A percentile compares a stretch with the other conserved stretches of the same genome.
Conservation (phyloP, 2,888 invertebrate species). For the Caenorhabditis angaria region DNA sequence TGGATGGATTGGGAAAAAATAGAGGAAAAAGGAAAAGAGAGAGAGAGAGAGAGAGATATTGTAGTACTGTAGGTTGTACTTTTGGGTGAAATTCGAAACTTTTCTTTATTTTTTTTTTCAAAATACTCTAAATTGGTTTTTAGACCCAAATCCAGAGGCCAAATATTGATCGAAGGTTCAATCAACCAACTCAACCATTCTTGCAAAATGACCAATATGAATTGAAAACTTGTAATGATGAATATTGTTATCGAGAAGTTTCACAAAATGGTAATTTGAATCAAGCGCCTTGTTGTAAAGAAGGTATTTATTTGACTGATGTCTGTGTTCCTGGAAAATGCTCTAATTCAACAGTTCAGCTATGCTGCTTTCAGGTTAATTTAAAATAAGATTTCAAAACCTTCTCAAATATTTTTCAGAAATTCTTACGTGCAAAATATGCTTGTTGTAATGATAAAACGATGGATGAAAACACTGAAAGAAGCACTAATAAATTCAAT, state of each 20-base stretch:
- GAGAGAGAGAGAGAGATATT: not conserved
- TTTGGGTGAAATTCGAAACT: slow-evolving; percentile 8
- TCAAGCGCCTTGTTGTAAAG: slow-evolving; percentile 67
- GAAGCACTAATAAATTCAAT: slow-evolving; percentile 64
- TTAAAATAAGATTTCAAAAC: not conserved
- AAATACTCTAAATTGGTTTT: slow-evolving; percentile 10
- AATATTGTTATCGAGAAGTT: slow-evolving; percentile 3
- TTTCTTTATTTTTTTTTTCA: not conserved
- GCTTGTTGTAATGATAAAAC: slow-evolving; percentile 64
- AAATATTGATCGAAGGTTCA: not conserved
- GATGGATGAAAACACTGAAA: slow-evolving; percentile 50
- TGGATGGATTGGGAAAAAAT: no score
- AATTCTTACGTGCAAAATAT: slow-evolving; percentile 43
- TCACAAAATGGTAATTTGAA: not conserved
- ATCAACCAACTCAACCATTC: not conserved
- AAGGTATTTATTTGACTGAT: slow-evolving; percentile 68
- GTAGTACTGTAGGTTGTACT: slow-evolving; percentile 11
- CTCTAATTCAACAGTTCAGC: slow-evolving; percentile 63
- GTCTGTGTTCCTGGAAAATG: slow-evolving; percentile 70
- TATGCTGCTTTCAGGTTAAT: slow-evolving; percentile 69
- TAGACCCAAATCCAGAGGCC: slow-evolving; percentile 56
- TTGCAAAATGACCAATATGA: not conserved
- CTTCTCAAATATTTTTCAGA: not conserved
- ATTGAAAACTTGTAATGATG: not conserved
- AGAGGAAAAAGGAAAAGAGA: not conserved